A percentile compares a stretch with the other conserved stretches of the same genome.
Evolutionary conservation across 1,140 invertebrate species (phyloP).

Genomic region (Stenopsyche tienmushanensis): DNA sequence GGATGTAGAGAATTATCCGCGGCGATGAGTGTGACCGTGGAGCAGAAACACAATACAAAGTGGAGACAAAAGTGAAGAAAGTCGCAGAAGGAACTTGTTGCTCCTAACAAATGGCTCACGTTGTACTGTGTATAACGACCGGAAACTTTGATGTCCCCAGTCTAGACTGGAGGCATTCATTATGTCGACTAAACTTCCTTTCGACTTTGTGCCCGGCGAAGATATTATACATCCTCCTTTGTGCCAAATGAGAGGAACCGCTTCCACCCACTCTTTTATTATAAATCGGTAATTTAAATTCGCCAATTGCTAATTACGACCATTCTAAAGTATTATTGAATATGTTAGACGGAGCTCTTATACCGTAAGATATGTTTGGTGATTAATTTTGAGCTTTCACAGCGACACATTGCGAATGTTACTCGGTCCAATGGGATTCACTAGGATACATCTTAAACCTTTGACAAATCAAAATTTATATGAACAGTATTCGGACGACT

Average conservation of each 20-base stretch:
- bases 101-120: conserved; percentile 12
- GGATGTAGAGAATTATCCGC: not conserved
- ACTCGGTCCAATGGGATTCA: too few species aligned
- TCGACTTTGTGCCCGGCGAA: not conserved
- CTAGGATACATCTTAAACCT: too few species aligned
- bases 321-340: not conserved
- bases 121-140: conserved; percentile 13
- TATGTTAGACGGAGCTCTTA: not conserved
- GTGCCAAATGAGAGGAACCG: too few species aligned
- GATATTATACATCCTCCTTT: not conserved
- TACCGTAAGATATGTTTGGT: too few species aligned
- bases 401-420: too few species aligned
- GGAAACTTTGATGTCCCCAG: conserved; percentile 18
- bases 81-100: conserved; percentile 11
- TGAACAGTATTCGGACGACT: too few species aligned
- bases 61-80: conserved; percentile 4
- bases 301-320: too few species aligned
- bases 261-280: too few species aligned
- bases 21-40: not conserved
- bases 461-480: too few species aligned
- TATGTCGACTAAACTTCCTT: conserved; percentile 11
- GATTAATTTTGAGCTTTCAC: too few species aligned
- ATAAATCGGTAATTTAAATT: too few species aligned
- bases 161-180: conserved; percentile 27
- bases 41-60: too few species aligned